Evolutionary conservation across 2,113 vertebrate genomes (phyloP).

Genomic region (Chaetops frenatus): DNA sequence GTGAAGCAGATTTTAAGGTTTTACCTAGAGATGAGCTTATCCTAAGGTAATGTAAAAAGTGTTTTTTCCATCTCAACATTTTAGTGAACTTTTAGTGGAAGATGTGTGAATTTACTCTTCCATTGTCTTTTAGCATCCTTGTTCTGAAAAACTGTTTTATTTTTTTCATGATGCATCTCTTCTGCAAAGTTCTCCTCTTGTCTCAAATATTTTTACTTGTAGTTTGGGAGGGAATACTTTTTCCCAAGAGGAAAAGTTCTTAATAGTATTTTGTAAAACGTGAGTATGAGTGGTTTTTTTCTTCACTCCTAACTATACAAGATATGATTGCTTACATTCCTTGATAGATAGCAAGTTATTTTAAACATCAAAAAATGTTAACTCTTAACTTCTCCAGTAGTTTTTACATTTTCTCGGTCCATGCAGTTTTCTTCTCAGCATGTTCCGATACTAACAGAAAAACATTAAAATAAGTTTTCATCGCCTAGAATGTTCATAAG

Average conservation of each 20-base stretch:
- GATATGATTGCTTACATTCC: background rate
- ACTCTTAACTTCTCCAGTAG: background rate
- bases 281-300: background rate
- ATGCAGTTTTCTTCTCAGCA: background rate
- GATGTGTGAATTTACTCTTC: background rate
- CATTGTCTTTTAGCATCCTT: background rate
- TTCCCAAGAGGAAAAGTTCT: background rate
- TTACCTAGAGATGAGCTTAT: constrained; percentile 94
- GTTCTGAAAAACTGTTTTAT: background rate
- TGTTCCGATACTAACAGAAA: background rate
- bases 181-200: background rate
- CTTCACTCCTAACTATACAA: background rate
- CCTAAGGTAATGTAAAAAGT: constrained; percentile 77
- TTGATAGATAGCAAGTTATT: background rate
- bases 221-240: background rate
- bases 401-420: background rate
- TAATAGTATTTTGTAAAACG: background rate
- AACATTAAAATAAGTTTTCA: background rate
- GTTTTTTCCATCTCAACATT: background rate
- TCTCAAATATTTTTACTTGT: background rate
- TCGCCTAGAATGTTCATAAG: background rate
- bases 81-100: background rate
- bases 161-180: background rate
- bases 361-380: background rate
- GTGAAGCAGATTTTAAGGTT: constrained; percentile 97